phyloP scores from a whole-genome alignment of 1,140 invertebrate species.

The Drosophila melanica region DNA sequence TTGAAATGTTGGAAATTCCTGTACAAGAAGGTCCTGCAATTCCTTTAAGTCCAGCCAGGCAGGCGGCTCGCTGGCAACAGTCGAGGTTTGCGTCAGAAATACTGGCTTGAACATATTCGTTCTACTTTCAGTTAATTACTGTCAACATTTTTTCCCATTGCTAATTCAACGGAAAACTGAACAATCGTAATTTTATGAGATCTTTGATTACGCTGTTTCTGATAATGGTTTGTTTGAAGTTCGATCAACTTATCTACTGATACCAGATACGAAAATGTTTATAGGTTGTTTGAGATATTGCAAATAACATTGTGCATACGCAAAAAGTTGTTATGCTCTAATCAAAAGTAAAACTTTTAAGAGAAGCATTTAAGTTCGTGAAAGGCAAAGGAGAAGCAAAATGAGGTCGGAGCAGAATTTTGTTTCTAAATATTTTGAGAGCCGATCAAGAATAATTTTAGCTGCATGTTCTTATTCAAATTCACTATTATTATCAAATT shows the following conservation, averaged over 20 bases:
- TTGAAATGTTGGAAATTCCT: conserved; percentile 32
- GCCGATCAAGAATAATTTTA: too few relatives aligned
- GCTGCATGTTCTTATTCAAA: too few relatives aligned
- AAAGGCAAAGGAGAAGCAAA: too few relatives aligned
- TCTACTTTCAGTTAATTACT: conserved; percentile 31
- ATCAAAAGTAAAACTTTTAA: neutral
- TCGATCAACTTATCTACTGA: conserved; percentile 1
- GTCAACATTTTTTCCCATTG: neutral
- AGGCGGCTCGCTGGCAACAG: conserved; percentile 21
- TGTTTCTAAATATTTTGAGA: too few relatives aligned
- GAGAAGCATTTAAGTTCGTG: neutral
- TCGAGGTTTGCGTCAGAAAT: conserved; percentile 43
- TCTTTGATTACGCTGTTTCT: neutral
- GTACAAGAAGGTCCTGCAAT: conserved; percentile 27
- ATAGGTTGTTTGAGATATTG: neutral
- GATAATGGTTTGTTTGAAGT: too few relatives aligned
- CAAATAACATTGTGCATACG: neutral
- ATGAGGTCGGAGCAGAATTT: too few relatives aligned
- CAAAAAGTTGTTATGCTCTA: neutral
- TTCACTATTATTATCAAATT: too few relatives aligned
- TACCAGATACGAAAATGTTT: neutral
- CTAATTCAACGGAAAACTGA: neutral
- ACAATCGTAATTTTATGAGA: neutral
- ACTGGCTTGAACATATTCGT: conserved; percentile 40
- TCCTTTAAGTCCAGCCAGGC: conserved; percentile 51